Conservation (phyloP, 2,888 invertebrate species). For the Byasa hedistus region DNA sequence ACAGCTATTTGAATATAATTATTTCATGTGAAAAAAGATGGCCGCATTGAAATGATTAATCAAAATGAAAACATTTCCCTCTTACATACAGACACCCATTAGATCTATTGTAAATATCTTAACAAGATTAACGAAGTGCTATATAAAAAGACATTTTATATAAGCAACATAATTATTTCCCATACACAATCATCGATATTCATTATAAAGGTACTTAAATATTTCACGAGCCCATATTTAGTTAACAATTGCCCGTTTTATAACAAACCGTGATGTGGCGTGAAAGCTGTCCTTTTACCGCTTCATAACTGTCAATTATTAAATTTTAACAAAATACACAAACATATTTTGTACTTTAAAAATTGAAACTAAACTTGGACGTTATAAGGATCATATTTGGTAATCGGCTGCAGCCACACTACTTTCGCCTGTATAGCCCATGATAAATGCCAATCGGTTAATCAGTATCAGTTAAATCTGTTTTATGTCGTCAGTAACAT, state of each 20-base stretch:
- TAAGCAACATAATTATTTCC: no score
- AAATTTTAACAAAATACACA: neutral
- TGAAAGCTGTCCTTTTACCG: neutral
- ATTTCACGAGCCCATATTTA: no score
- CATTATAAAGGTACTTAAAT: no score
- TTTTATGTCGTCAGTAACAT: neutral
- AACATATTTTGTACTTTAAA: neutral
- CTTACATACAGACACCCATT: neutral
- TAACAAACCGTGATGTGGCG: neutral
- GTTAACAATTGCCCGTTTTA: neutral
- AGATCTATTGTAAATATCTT: neutral
- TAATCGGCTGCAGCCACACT: neutral
- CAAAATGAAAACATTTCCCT: neutral
- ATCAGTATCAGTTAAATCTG: neutral
- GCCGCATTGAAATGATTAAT: neutral
- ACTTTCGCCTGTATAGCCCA: neutral
- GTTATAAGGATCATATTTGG: neutral
- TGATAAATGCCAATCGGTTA: conserved; percentile 1
- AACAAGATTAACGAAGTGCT: neutral
- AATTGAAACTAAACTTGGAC: neutral
- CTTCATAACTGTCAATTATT: neutral
- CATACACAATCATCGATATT: no score
- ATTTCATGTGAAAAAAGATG: conserved; percentile 3
- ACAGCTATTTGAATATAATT: neutral
- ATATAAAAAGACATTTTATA: no score